Conservation (phyloP, 2,888 invertebrate genomes). For the Endomychus coccineus region DNA sequence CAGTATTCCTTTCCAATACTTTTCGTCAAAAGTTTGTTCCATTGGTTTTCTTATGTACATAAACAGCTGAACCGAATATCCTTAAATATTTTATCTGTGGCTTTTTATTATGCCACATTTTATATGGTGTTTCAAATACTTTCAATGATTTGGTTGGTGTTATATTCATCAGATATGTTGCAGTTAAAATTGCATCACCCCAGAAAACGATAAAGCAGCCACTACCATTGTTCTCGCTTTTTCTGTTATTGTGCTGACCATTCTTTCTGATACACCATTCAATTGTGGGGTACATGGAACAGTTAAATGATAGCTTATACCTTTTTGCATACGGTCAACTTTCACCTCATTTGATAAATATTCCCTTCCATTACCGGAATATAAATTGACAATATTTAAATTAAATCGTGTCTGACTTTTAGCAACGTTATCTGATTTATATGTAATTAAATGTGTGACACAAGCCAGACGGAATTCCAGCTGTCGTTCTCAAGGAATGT, state of each 20-base stretch:
- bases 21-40: slow-evolving; percentile 33
- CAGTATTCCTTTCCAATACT: slow-evolving; percentile 34
- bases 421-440: too few relatives aligned
- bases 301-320: slow-evolving; percentile 33
- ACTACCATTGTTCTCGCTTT: slow-evolving; percentile 32
- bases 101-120: slow-evolving; percentile 33
- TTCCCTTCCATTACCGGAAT: slow-evolving; percentile 1
- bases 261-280: slow-evolving; percentile 36
- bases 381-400: slow-evolving; percentile 3
- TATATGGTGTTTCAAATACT: slow-evolving; percentile 32
- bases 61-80: slow-evolving; percentile 33
- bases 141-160: slow-evolving; percentile 30
- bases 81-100: slow-evolving; percentile 29
- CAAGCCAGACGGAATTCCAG: too few relatives aligned
- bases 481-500: too few relatives aligned
- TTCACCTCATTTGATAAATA: slow-evolving; percentile 15
- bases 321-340: slow-evolving; percentile 28
- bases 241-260: slow-evolving; percentile 35
- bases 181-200: slow-evolving; percentile 21
- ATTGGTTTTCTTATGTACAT: slow-evolving; percentile 31
- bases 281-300: slow-evolving; percentile 36
- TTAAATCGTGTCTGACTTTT: slow-evolving; percentile 1
- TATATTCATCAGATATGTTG: slow-evolving; percentile 32
- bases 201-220: slow-evolving; percentile 23
- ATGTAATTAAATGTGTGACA: too few relatives aligned